Base-by-base conservation (phyloP, 2,797 vertebrate species). In the Lindbergichthys nudifrons region DNA sequence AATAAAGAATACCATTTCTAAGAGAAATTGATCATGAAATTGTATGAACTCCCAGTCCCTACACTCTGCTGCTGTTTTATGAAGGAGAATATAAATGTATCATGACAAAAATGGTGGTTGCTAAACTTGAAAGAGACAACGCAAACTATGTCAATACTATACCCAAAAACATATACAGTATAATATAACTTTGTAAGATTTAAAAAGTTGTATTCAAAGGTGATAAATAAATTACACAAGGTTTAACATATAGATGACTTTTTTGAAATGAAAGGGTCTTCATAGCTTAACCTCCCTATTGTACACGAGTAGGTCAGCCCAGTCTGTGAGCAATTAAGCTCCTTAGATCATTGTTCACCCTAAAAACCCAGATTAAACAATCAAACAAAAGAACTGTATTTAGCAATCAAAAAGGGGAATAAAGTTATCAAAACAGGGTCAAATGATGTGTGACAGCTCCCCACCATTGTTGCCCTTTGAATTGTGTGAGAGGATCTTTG, bases 341-440 rank as follows among this genome's bases (percentile, higher is more conserved):
- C 46, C 41, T 71, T 77, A 80, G 71, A 82, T 86, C 66, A 65
- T 2, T 62, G 26, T 71, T 71, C 62, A 74, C 67, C 58, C 47
- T 56, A 32, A 63, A 77, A 67, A 47, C 14, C 23, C 47, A 19
- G 43, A 76, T 81, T 77, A 73, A 81, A 84, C 63, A 68, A 41
- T 1, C 5, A 3, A 73, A 75, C 61, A 84, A 81, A 76, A 70
- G n/a, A 68, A 30, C 15, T 62, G 16, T 12, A 39, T 21, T 70
- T 1, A 74, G n/a, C 59, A 60, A 65, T 69, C 46, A 72, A 13
- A 54, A 75, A 50, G 3, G 41, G 16, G 56, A 77, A 82, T 65
- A 56, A 68, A 81, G 75, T 68, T 77, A 83, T 82, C 69, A 87
- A 80, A 79, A 82, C 39, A 65, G 77, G 80, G 66, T 73, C 74